phyloP scores from a whole-genome alignment of 64 coral and sea anemone species.

The Montipora cactus region DNA sequence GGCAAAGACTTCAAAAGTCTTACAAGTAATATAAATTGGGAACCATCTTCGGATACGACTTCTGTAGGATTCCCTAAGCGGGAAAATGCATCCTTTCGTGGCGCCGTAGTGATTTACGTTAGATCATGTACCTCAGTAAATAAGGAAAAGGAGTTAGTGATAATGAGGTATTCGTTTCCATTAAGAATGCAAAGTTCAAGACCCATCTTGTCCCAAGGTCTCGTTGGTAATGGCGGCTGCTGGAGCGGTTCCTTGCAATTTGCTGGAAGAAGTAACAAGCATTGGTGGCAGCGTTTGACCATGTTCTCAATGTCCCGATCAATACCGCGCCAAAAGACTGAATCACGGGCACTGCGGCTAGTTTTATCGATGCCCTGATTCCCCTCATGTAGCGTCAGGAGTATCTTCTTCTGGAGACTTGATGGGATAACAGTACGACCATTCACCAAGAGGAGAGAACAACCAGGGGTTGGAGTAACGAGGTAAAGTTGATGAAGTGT shows the following conservation, averaged over 20 bases:
- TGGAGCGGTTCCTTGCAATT: slow-evolving; percentile 28
- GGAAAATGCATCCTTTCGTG: neutral
- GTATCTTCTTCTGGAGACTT: neutral
- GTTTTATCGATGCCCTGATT: slow-evolving; percentile 54
- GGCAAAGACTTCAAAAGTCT: slow-evolving; percentile 11
- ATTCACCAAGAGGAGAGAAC: slow-evolving; percentile 15
- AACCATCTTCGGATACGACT: slow-evolving; percentile 42
- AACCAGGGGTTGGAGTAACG: neutral
- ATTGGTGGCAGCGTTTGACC: slow-evolving; percentile 39
- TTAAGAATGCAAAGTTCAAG: slow-evolving; percentile 25
- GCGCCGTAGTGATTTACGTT: neutral
- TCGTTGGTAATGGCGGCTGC: neutral
- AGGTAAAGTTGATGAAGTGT: slow-evolving; percentile 12
- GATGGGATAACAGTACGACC: slow-evolving; percentile 30
- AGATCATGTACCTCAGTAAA: neutral
- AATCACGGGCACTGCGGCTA: slow-evolving; percentile 10
- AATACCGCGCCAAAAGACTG: slow-evolving; percentile 30
- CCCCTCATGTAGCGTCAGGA: neutral
- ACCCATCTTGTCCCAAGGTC: slow-evolving; percentile 14
- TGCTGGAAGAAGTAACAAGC: slow-evolving; percentile 7
- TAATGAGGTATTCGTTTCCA: neutral
- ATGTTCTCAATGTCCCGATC: slow-evolving; percentile 13
- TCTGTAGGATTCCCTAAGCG: slow-evolving; percentile 25
- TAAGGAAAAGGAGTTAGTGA: neutral
- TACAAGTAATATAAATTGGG: neutral